phyloP scores from a whole-genome alignment of 2,888 invertebrate genomes.

The Thecophora atra region DNA sequence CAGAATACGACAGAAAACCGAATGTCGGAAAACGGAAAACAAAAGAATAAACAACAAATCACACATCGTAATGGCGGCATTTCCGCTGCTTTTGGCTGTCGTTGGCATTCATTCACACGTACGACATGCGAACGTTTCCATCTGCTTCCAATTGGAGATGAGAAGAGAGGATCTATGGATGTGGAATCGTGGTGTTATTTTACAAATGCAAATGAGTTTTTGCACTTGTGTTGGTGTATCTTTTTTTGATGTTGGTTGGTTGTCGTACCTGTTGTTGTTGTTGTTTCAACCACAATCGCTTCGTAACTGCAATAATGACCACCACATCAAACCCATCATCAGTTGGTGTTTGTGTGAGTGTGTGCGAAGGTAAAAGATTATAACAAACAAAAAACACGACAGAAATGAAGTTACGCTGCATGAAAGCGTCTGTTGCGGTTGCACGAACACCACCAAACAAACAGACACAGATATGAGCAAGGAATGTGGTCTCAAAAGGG shows the following conservation, averaged over 20 bases:
- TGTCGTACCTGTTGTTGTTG: slow-evolving; percentile 12
- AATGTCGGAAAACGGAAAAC: background rate
- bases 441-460: slow-evolving; percentile 19
- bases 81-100: slow-evolving; percentile 23
- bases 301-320: slow-evolving; percentile 38
- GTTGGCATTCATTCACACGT: slow-evolving; percentile 18
- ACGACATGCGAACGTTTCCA: background rate
- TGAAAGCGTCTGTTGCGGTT: slow-evolving; percentile 41
- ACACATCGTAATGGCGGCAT: slow-evolving; percentile 24
- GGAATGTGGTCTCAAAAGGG: background rate
- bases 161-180: no score
- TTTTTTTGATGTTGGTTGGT: background rate
- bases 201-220: slow-evolving; percentile 32
- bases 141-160: no score
- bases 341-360: background rate
- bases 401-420: slow-evolving; percentile 19
- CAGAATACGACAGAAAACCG: background rate
- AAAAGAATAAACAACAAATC: background rate
- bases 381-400: slow-evolving; percentile 20
- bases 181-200: slow-evolving; percentile 8
- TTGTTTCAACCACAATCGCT: slow-evolving; percentile 9
- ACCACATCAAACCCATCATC: background rate
- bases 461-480: background rate
- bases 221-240: slow-evolving; percentile 1
- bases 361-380: background rate